Evolutionary conservation across 2,113 vertebrate species (phyloP).

Genomic region (Lagopus leucura): DNA sequence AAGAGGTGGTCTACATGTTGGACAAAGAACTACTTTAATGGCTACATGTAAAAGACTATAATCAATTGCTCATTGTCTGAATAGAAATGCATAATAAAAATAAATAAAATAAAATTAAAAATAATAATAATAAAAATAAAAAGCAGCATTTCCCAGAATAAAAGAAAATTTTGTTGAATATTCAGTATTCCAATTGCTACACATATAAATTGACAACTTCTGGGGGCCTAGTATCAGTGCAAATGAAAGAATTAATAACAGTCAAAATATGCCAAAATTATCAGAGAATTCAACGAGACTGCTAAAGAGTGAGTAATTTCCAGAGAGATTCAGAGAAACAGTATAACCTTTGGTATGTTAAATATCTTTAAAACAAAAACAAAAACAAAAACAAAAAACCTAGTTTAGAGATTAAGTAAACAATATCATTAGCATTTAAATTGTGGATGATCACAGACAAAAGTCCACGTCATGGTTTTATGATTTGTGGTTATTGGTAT

Average conservation of each 20-base stretch:
- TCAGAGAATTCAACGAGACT: neutral
- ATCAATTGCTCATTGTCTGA: too few relatives aligned
- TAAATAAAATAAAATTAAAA: too few relatives aligned
- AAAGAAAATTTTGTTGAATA: neutral
- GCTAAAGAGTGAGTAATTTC: neutral
- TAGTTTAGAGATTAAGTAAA: neutral
- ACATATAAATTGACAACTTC: neutral
- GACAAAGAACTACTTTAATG: too few relatives aligned
- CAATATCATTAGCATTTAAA: neutral
- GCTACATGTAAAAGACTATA: too few relatives aligned
- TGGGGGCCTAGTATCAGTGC: neutral
- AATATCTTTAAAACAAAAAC: neutral
- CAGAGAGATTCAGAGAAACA: neutral
- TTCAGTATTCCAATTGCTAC: neutral
- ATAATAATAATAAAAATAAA: too few relatives aligned
- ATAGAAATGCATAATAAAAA: too few relatives aligned
- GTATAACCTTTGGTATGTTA: neutral
- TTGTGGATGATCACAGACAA: neutral
- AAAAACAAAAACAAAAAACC: neutral
- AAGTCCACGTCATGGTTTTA: too few relatives aligned
- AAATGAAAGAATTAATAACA: neutral
- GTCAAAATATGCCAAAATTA: neutral
- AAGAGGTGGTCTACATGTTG: too few relatives aligned
- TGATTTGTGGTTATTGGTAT: neutral
- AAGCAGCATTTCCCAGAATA: neutral